Percentiles rank a stretch among this genome's conserved stretches.
Evolutionary conservation across 1,140 invertebrate genomes (phyloP).

Genomic region (Cryptotermes secundus): DNA sequence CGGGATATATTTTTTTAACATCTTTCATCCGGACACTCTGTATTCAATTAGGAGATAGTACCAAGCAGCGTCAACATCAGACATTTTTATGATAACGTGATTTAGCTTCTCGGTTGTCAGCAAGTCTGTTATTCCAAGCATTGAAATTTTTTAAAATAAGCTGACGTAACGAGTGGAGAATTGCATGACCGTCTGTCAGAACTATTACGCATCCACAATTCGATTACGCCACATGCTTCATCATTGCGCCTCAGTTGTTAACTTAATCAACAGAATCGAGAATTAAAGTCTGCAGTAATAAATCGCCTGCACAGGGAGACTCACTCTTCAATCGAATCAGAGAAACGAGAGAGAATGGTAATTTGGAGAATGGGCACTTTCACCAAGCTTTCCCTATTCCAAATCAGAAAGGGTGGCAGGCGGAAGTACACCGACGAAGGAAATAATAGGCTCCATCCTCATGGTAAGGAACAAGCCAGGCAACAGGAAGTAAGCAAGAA

Average conservation of each 20-base stretch:
- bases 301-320: too few species aligned
- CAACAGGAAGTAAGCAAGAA: too few species aligned
- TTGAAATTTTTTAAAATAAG: background rate
- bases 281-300: background rate
- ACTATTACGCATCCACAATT: background rate
- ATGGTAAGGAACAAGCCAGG: too few species aligned
- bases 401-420: too few species aligned
- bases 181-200: background rate
- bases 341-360: background rate
- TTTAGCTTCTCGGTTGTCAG: background rate
- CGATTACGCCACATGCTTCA: background rate
- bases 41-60: too few species aligned
- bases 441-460: too few species aligned
- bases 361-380: too few species aligned
- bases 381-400: too few species aligned
- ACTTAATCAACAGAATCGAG: background rate
- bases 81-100: background rate
- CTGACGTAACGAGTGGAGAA: background rate
- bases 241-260: background rate
- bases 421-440: too few species aligned
- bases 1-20: too few species aligned
- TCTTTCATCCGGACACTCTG: too few species aligned
- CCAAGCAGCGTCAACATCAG: too few species aligned
- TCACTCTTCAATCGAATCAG: background rate
- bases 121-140: background rate